Evolutionary conservation across 2,113 vertebrate genomes (phyloP).

Genomic region (Morone chrysops): DNA sequence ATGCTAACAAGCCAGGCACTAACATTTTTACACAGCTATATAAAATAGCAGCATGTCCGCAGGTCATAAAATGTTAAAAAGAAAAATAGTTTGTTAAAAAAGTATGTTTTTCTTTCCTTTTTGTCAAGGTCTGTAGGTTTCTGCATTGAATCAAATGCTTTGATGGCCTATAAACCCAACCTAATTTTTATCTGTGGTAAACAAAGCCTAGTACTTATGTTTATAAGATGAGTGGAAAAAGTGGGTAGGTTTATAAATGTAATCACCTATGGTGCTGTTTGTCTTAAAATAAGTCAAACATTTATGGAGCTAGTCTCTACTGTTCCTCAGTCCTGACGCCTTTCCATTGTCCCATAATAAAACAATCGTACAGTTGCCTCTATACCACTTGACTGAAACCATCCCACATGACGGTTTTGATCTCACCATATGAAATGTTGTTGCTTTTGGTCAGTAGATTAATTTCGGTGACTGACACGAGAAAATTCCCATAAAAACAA

Average conservation of each 20-base stretch:
- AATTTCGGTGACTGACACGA: background rate
- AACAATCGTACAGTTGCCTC: background rate
- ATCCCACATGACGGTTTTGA: background rate
- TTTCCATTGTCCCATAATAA: background rate
- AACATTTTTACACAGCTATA: background rate
- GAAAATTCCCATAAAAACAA: background rate
- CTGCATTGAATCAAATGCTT: background rate
- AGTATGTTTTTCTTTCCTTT: background rate
- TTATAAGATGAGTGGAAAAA: background rate
- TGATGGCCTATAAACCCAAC: background rate
- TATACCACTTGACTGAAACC: background rate
- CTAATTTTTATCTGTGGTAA: background rate
- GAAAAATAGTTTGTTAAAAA: background rate
- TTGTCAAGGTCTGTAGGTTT: background rate
- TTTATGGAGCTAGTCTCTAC: background rate
- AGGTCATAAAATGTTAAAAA: background rate
- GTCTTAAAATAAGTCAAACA: background rate
- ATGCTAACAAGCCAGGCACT: background rate
- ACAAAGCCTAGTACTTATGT: background rate
- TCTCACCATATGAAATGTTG: background rate
- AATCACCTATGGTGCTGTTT: background rate
- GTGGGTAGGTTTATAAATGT: background rate
- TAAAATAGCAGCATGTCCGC: background rate
- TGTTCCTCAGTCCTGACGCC: background rate
- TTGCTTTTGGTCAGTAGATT: background rate